Conservation (phyloP, 2,113 vertebrate genomes). For the Xiphophorus hellerii region DNA sequence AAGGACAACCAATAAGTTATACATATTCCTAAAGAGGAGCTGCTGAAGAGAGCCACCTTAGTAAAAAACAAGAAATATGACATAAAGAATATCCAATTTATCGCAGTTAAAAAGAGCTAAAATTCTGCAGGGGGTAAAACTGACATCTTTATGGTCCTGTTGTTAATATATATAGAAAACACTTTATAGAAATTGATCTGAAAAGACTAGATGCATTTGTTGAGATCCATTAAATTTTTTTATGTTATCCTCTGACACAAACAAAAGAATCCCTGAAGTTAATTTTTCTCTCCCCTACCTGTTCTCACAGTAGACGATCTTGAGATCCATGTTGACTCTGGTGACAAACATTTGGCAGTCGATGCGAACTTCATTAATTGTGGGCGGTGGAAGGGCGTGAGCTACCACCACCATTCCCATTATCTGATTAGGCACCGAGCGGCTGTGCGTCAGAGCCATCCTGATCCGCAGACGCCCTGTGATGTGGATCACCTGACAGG, state of each 20-base stretch:
- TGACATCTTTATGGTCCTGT: no score
- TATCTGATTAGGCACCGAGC: conserved; percentile 93
- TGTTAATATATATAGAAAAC: no score
- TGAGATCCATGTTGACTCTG: conserved; percentile 99
- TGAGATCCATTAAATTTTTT: no score
- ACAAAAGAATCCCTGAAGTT: background rate
- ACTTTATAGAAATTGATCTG: no score
- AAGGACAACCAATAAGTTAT: no score
- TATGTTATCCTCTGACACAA: background rate
- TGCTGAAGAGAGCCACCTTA: no score
- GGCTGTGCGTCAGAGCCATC: conserved; percentile 91
- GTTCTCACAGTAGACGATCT: conserved; percentile 99
- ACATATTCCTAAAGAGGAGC: no score
- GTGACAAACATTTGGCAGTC: conserved; percentile 99
- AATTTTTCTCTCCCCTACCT: conserved; percentile 76
- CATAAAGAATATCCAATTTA: no score
- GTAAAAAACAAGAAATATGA: no score
- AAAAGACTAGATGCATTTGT: no score
- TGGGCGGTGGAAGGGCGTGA: conserved; percentile 95
- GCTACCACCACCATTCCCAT: conserved; percentile 98
- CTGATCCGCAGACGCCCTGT: conserved; percentile 94
- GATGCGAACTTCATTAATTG: conserved; percentile 99
- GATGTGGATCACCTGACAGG: conserved; percentile 93
- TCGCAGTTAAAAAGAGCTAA: no score
- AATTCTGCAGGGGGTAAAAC: no score